Percentiles rank a stretch among this genome's conserved stretches.
Evolutionary conservation across 2,888 invertebrate species (phyloP).

Genomic region (Ceriagrion tenellum): DNA sequence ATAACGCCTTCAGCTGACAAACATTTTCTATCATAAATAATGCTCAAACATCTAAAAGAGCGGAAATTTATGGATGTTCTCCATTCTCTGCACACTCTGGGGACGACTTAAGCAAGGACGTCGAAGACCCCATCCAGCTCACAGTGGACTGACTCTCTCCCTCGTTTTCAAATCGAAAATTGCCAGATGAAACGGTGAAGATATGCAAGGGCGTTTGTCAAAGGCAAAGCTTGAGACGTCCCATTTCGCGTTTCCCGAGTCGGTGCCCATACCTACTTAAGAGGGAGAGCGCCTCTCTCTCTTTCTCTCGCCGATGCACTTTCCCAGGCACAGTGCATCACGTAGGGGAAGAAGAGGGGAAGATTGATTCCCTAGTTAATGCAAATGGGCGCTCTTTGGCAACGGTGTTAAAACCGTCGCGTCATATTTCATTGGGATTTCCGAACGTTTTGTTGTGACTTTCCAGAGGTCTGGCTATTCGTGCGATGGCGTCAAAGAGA

Average conservation of each 20-base stretch:
- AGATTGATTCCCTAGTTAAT: neutral
- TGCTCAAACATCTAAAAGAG: too few species aligned
- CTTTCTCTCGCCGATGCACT: neutral
- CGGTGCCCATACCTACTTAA: neutral
- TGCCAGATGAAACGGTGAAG: neutral
- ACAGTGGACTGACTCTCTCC: too few species aligned
- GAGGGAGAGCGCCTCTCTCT: neutral
- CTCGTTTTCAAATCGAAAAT: neutral
- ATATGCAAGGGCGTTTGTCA: neutral
- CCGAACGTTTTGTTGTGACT: neutral
- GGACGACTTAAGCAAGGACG: neutral
- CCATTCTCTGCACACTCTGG: too few species aligned
- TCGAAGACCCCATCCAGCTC: neutral
- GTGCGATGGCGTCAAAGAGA: neutral
- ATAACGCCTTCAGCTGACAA: too few species aligned
- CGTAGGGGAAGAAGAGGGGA: neutral
- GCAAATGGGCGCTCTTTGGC: conserved; percentile 9
- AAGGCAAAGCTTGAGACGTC: neutral
- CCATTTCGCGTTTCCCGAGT: neutral
- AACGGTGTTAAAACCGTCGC: neutral
- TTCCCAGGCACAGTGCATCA: neutral
- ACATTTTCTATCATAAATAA: too few species aligned
- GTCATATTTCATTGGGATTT: neutral
- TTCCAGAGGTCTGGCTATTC: neutral
- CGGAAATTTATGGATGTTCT: too few species aligned